Base-by-base conservation (phyloP, 1,140 invertebrate genomes). In the Pristionchus pacificus region DNA sequence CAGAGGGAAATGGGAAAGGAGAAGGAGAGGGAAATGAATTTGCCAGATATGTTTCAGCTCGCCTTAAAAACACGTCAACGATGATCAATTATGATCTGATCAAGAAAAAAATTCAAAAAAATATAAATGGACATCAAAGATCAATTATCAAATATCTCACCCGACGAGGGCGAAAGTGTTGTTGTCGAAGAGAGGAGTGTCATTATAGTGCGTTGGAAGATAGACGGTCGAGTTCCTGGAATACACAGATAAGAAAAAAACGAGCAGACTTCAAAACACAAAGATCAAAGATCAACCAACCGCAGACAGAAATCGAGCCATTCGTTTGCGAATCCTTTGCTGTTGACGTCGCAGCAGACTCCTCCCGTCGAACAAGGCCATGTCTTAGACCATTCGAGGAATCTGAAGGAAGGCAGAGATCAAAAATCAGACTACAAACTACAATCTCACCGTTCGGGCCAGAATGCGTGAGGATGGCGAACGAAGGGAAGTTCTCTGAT, bases 101-200 rank as follows among this genome's bases (percentile, higher is more conserved):
- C n/a, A n/a, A n/a, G n/a, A n/a, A n/a, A n/a, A n/a, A n/a, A n/a
- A n/a, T n/a, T n/a, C n/a, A n/a, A n/a, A n/a, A n/a, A n/a, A n/a
- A n/a, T n/a, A n/a, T n/a, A n/a, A n/a, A n/a, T n/a, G n/a, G n/a
- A n/a, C n/a, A n/a, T n/a, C n/a, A n/a, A n/a, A n/a, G n/a, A n/a
- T n/a, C n/a, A n/a, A n/a, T n/a, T n/a, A n/a, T n/a, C n/a, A n/a
- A n/a, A n/a, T 60, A 3, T 30, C 38, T 67, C 30, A 69, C 15
- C 80, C 80, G 31, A 84, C 76, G 6, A 84, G 55, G 70, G 78
- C 79, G 59, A 83, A 80, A 2, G 80, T 83, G 19, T 38, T 57
- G 62, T 80, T 80, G 67, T 80, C 81, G 70, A 83, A 82, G 57
- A 82, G 76, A 55, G 81, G 80, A 14, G 80, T 82, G 64, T 82